These are phyloP conservation scores for Monopterus albus DNA, from an alignment of 2,113 vertebrate genomes.

Conservation along the genomic window DNA sequence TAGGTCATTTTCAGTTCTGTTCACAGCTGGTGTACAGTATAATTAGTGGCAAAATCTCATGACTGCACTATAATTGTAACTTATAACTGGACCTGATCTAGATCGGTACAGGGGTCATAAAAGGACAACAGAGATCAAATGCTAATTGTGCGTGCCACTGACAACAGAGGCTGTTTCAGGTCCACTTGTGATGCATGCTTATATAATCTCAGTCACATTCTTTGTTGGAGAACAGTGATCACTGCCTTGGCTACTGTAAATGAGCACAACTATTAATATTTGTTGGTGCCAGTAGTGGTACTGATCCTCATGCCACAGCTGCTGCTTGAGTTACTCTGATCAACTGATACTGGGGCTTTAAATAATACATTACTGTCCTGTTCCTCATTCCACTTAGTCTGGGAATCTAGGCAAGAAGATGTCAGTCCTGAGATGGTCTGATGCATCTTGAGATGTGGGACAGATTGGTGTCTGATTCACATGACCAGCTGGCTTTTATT, in stretches of 20 bases:
- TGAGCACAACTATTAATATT: not conserved
- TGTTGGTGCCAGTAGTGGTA: not conserved
- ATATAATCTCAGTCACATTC: constrained; percentile 11
- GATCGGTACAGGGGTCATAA: constrained; percentile 24
- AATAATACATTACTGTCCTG: constrained; percentile 35
- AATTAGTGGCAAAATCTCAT: constrained; percentile 23
- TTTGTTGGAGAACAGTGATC: constrained; percentile 3
- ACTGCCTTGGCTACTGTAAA: not conserved
- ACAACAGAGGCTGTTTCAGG: constrained; percentile 30
- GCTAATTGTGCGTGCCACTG: constrained; percentile 33
- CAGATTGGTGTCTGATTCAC: constrained; percentile 45
- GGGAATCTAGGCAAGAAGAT: not conserved
- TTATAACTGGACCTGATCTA: constrained; percentile 14
- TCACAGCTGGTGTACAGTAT: not conserved
- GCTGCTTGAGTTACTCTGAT: not conserved
- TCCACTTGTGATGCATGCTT: not conserved
- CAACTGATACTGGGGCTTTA: not conserved
- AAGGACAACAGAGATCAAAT: constrained; percentile 43
- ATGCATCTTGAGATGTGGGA: not conserved
- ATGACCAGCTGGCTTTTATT: constrained; percentile 13
- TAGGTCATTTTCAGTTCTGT: not conserved
- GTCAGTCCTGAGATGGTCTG: constrained; percentile 15
- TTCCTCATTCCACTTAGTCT: constrained; percentile 7
- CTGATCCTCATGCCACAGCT: not conserved
- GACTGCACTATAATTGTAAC: constrained; percentile 25